phyloP scores from a whole-genome alignment of 2,797 vertebrate genomes.

The Bovichtus variegatus region DNA sequence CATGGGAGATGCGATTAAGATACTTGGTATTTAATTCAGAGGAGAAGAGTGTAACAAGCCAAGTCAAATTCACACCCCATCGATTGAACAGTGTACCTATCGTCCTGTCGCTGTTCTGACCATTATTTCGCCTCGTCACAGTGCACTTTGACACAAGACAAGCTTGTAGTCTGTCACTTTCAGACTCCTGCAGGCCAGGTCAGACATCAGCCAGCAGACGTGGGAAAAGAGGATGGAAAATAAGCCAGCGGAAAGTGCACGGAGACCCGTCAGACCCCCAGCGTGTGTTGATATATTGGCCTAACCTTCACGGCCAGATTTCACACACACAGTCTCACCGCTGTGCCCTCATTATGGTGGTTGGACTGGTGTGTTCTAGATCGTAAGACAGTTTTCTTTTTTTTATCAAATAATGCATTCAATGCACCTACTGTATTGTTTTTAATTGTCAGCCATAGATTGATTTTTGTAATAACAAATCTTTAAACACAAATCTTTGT shows the following conservation, averaged over 20 bases:
- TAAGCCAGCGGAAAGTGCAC: conserved; percentile 48
- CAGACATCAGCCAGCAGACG: conserved; percentile 54
- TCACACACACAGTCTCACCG: conserved; percentile 46
- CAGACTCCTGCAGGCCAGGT: conserved; percentile 58
- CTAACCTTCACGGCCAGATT: conserved; percentile 64
- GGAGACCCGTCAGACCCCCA: conserved; percentile 52
- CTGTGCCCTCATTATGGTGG: conserved; percentile 51
- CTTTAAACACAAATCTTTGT: not conserved
- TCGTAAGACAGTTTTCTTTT: not conserved
- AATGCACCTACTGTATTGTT: conserved; percentile 4
- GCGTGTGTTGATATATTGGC: conserved; percentile 58
- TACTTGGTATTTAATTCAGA: conserved; percentile 7
- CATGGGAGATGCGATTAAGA: not conserved
- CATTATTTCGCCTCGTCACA: conserved; percentile 41
- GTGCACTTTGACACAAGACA: conserved; percentile 58
- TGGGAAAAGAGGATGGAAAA: conserved; percentile 47
- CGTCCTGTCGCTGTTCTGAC: not conserved
- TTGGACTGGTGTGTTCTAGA: conserved; percentile 14
- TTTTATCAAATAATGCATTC: not conserved
- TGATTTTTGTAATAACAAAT: conserved; percentile 4
- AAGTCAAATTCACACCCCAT: not conserved
- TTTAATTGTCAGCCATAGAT: not conserved
- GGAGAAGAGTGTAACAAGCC: conserved; percentile 1
- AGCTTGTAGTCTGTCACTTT: conserved; percentile 64
- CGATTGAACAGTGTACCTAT: not conserved